phyloP scores from a whole-genome alignment of 1,140 invertebrate species.

The Formica exsecta region DNA sequence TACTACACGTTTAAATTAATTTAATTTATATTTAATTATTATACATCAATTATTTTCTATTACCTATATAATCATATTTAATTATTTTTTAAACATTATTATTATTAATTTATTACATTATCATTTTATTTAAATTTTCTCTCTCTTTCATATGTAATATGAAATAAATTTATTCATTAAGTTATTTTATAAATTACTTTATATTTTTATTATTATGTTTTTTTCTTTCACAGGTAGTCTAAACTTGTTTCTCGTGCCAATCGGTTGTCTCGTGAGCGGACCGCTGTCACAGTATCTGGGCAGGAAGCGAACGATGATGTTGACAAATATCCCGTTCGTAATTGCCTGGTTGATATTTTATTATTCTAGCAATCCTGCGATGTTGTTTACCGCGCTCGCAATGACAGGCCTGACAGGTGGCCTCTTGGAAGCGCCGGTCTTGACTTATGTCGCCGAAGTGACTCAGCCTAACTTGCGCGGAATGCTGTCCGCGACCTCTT shows the following conservation, averaged over 20 bases:
- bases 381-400: conserved; percentile 89
- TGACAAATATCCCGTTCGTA: conserved; percentile 91
- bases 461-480: conserved; percentile 92
- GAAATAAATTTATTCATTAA: background rate
- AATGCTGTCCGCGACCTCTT: conserved; percentile 90
- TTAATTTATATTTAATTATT: conserved; percentile 7
- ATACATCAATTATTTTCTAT: too few relatives aligned
- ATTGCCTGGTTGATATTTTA: conserved; percentile 91
- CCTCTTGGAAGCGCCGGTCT: conserved; percentile 92
- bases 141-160: background rate
- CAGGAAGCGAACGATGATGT: conserved; percentile 90
- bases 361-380: conserved; percentile 87
- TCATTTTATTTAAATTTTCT: background rate
- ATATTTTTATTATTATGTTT: conserved; percentile 32
- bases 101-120: background rate
- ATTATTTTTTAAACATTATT: background rate
- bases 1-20: too few relatives aligned
- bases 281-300: conserved; percentile 90
- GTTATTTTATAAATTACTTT: conserved; percentile 4
- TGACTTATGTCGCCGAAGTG: conserved; percentile 93
- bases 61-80: background rate
- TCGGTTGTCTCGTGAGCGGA: conserved; percentile 92
- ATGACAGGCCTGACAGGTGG: conserved; percentile 91
- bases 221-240: conserved; percentile 89
- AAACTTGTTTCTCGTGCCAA: conserved; percentile 91